Base-by-base conservation (phyloP, 2,888 invertebrate genomes). In the Helicoverpa assulta region DNA sequence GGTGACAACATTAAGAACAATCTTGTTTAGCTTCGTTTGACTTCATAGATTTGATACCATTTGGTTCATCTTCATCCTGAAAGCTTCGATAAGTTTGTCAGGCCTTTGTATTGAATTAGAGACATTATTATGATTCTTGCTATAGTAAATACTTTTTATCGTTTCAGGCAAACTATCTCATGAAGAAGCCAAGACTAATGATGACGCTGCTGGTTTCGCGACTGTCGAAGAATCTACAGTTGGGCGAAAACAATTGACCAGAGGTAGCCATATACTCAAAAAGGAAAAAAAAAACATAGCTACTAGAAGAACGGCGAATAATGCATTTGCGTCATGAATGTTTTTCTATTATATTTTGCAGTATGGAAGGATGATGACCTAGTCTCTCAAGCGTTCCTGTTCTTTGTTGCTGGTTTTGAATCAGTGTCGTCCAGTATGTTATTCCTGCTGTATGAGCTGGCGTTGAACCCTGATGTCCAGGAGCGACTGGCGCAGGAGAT, bases 331-430 rank as follows among this genome's bases (percentile, higher is more conserved):
- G n/a, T n/a, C n/a, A n/a, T n/a, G n/a, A n/a, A n/a, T 26, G 26
- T 26, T 26, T 26, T 26, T 26, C 26, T 26, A n/a, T n/a, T n/a
- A n/a, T n/a, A n/a, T n/a, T n/a, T 26, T 26, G 26, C 85, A 89
- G 94, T 80, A 0, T 93, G 94, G 94, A 80, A 88, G 0, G 92
- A 94, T 8, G 86, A 90, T 0, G 96, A 96, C 53, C 86, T 96
- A 1, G 82, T 92, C 0, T 94, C 95, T 0, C 96, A 96, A 85
- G 95, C 95, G 0, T 85, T 96, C 5, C 68, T 96, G 0, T 96
- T 96, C 88, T 96, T 96, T 81, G 86, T 96, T 26, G 96, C 96
- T 21, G 96, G 96, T 0, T 96, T 96, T 40, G 96, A 96, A 55
- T 96, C 96, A 0, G 87, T 93, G 0, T 92, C 96, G 0, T 78